Percentiles rank a stretch among this genome's conserved stretches.
phyloP scores from a whole-genome alignment of 2,797 vertebrate genomes.

The Amphiprion clarkii region DNA sequence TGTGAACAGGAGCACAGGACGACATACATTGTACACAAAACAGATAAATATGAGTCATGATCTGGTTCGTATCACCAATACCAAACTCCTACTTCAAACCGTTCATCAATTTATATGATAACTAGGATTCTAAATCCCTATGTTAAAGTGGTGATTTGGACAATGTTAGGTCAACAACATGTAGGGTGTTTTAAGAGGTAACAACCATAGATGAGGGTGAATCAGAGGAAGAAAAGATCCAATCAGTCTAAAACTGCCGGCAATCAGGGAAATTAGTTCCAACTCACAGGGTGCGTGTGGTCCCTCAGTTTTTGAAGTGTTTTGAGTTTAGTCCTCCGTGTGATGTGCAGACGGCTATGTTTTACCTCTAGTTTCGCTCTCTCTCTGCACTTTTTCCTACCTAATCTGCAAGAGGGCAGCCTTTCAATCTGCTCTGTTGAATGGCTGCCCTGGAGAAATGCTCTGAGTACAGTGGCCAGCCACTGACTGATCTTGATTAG shows the following conservation, averaged over 20 bases:
- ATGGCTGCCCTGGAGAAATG: conserved; percentile 26
- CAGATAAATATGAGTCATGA: no score
- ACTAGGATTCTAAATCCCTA: background rate
- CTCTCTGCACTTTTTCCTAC: background rate
- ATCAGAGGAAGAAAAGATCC: background rate
- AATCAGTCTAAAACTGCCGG: background rate
- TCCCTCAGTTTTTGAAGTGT: background rate
- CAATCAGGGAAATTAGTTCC: conserved; percentile 12
- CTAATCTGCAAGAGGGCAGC: conserved; percentile 8
- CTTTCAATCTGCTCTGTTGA: conserved; percentile 11
- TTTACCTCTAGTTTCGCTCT: background rate
- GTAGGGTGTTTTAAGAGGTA: background rate
- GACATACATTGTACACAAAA: background rate
- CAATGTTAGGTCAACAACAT: background rate
- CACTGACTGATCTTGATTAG: conserved; percentile 27
- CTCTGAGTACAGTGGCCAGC: background rate
- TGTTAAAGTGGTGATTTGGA: background rate
- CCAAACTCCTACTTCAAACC: background rate
- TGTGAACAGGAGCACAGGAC: background rate
- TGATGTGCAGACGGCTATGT: background rate
- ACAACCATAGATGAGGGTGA: background rate
- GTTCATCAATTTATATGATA: background rate
- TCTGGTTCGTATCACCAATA: no score
- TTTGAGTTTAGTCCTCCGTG: conserved; percentile 5
- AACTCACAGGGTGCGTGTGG: background rate